Conservation (phyloP, 2,113 vertebrate genomes). For the Sander lucioperca region DNA sequence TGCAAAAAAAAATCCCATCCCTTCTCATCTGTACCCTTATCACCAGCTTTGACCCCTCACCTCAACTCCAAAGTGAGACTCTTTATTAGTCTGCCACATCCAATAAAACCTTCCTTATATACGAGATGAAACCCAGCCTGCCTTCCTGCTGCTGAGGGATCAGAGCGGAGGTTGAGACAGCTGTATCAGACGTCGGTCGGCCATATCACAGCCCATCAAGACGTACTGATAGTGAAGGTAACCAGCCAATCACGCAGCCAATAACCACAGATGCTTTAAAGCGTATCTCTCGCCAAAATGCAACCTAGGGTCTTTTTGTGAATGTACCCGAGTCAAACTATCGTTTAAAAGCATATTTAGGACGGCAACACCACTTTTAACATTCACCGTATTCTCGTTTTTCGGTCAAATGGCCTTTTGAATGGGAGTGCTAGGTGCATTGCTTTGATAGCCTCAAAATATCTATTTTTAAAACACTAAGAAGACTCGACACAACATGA, state of each 20-base stretch:
- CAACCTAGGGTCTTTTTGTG: too few relatives aligned
- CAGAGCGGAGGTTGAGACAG: constrained; percentile 63
- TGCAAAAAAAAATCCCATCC: constrained; percentile 35
- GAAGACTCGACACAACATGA: too few relatives aligned
- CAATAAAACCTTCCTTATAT: constrained; percentile 75
- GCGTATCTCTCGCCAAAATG: too few relatives aligned
- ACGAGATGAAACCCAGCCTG: constrained; percentile 60
- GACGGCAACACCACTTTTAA: too few relatives aligned
- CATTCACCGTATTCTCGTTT: too few relatives aligned
- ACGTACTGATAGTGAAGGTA: constrained; percentile 11
- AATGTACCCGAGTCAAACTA: too few relatives aligned
- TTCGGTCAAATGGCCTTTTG: too few relatives aligned
- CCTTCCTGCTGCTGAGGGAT: constrained; percentile 42
- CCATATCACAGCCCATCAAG: constrained; percentile 43
- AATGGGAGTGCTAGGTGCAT: too few relatives aligned
- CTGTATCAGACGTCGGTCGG: constrained; percentile 52
- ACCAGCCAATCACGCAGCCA: constrained; percentile 11
- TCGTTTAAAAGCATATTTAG: too few relatives aligned
- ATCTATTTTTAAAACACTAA: too few relatives aligned
- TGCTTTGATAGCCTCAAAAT: too few relatives aligned
- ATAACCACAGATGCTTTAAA: constrained; percentile 11
- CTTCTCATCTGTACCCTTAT: constrained; percentile 70
- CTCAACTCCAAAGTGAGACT: constrained; percentile 70
- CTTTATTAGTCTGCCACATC: constrained; percentile 82
- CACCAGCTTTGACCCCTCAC: constrained; percentile 75